Base-by-base conservation (phyloP, 2,113 vertebrate genomes). In the Xiphias gladius region DNA sequence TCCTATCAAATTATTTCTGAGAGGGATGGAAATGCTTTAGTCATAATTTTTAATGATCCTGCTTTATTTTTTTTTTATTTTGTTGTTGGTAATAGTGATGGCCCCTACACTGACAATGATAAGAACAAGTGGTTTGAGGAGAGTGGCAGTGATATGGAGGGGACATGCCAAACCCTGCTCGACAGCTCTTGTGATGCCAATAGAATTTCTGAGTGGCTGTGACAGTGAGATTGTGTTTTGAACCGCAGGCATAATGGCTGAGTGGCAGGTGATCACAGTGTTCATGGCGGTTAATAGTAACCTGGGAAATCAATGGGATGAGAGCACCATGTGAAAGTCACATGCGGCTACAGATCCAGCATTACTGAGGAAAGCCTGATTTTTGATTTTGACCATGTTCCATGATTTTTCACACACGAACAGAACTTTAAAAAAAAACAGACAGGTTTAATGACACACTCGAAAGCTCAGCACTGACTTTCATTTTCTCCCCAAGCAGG, bases 111-210 rank as follows among this genome's bases (percentile, higher is more conserved):
- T 71, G 32, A 54, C 22, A 57, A 9, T 12, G 26, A 72, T 59
- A n/a, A 17, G 24, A 57, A 52, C 10, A 48, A 81, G 71, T 78
- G 64, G 24, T 80, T 64, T 8, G 17, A 58, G 68, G 2, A 85
- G 75, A 39, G 24, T 24, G 19, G 50, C 22, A 13, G 59, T 32
- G 63, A 65, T 35, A 35, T 37, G 68, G 16, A 61, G 11, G 16
- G 9, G 61, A 81, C 0, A 41, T 68, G 35, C 32, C 39, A 55
- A 2, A 16, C 1, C 48, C 41, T 39, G 37, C 24, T 76, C 43
- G 2, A 58, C 59, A 24, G 58, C 48, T 74, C 24, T 76, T 76
- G 37, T 22, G 11, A 74, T 65, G 69, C 22, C 48, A 70, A 17
- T 1, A 65, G 28, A 14, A 7, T 43, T 67, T 13, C 43, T n/a